Percentiles rank a stretch among this genome's conserved stretches.
Evolutionary conservation across 2,797 vertebrate genomes (phyloP).

Genomic region (Chloroceryle inda): DNA sequence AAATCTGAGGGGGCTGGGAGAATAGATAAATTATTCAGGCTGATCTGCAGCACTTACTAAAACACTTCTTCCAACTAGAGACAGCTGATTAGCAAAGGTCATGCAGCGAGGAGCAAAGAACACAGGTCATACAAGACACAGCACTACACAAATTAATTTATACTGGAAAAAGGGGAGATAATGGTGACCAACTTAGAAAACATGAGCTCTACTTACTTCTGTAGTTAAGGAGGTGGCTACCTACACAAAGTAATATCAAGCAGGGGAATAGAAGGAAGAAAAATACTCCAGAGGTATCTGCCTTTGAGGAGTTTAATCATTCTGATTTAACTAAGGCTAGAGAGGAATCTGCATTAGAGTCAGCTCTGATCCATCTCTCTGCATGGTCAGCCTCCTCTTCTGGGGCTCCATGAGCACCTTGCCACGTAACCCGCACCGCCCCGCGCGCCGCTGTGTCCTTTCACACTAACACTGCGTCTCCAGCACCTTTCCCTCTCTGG

Average conservation of each 20-base stretch:
- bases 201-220: not conserved
- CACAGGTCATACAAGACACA: not conserved
- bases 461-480: not conserved
- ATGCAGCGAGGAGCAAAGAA: not conserved
- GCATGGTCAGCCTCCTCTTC: fast-evolving
- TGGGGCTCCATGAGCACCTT: not conserved
- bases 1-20: not conserved
- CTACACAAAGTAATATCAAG: not conserved
- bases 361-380: not conserved
- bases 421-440: not conserved
- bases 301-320: not conserved
- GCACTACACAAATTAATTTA: not conserved
- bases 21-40: not conserved
- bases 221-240: not conserved
- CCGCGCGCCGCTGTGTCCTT: fast-evolving
- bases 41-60: not conserved
- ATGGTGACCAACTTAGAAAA: not conserved
- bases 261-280: fast-evolving
- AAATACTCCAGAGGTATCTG: not conserved
- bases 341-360: not conserved
- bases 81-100: conserved; percentile 3
- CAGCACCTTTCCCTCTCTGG: not conserved
- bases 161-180: not conserved
- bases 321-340: not conserved
- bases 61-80: not conserved